These are phyloP conservation scores for Dryocosmus kuriphilus DNA, from an alignment of 2,888 invertebrate genomes.

Conservation along the genomic window DNA sequence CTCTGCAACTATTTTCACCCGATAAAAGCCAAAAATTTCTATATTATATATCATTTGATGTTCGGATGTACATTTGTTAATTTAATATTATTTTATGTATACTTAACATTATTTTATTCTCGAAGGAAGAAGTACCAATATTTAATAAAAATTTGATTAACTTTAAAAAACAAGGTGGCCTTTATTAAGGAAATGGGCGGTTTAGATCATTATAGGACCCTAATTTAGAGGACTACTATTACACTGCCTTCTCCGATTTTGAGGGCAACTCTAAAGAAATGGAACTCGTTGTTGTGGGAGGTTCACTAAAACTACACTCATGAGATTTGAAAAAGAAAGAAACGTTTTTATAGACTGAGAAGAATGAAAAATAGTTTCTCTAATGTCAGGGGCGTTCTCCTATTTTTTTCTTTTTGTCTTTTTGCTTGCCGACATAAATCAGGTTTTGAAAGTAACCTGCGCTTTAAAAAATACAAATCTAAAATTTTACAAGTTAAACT, in stretches of 20 bases:
- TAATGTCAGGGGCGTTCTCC: conserved; percentile 14
- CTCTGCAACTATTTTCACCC: too few species aligned
- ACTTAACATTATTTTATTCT: too few species aligned
- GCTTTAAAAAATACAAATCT: background rate
- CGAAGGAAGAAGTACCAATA: too few species aligned
- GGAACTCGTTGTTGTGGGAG: conserved; percentile 3
- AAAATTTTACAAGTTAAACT: background rate
- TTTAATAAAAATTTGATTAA: background rate
- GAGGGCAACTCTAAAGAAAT: background rate
- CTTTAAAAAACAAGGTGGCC: background rate
- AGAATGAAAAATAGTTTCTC: conserved; percentile 29
- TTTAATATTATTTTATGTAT: too few species aligned
- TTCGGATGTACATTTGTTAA: too few species aligned
- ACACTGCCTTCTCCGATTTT: background rate
- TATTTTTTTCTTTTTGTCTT: conserved; percentile 1
- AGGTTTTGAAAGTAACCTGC: background rate
- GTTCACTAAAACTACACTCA: conserved; percentile 7
- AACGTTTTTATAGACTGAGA: conserved; percentile 7
- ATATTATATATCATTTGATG: too few species aligned
- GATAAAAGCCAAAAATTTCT: too few species aligned
- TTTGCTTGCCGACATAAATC: background rate
- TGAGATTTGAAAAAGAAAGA: background rate
- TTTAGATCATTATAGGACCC: background rate
- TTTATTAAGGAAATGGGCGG: background rate
- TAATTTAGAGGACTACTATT: background rate